Conservation (phyloP, 2,797 vertebrate species). For the Pelochelys cantorii region DNA sequence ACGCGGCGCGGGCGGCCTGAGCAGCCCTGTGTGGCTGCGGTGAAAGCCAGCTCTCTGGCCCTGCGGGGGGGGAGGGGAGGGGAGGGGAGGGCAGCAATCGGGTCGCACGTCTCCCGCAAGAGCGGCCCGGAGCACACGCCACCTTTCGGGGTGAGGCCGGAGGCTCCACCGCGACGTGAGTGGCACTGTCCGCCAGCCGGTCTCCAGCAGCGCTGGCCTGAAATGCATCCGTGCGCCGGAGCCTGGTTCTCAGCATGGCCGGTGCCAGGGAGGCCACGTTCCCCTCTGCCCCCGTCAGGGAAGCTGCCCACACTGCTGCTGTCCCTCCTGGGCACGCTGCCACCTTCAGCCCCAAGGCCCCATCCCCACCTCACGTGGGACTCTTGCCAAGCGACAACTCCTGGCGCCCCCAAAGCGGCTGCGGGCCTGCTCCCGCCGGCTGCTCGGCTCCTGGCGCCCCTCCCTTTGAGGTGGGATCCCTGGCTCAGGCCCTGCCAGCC, state of each 20-base stretch:
- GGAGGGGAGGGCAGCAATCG: neutral
- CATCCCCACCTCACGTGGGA: too few species aligned
- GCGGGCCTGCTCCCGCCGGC: too few species aligned
- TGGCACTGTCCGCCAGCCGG: neutral
- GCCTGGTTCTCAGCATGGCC: neutral
- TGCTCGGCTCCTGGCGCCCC: too few species aligned
- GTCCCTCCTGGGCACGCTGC: too few species aligned
- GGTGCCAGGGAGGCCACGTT: neutral
- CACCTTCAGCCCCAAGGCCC: too few species aligned
- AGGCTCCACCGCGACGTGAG: neutral
- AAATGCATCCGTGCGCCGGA: neutral
- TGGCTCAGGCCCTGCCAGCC: too few species aligned
- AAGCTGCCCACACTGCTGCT: too few species aligned
- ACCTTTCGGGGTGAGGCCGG: neutral
- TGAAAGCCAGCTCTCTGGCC: neutral
- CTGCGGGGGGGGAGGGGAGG: accelerated
- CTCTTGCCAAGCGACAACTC: too few species aligned
- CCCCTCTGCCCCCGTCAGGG: too few species aligned
- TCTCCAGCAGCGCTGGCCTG: neutral
- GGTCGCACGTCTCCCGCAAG: neutral
- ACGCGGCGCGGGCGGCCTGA: neutral
- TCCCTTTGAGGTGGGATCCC: too few species aligned
- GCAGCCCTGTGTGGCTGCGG: neutral
- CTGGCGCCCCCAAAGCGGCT: too few species aligned
- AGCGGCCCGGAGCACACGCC: neutral